Evolutionary conservation across 2,113 vertebrate species (phyloP).

Genomic region (Pungitius pungitius): DNA sequence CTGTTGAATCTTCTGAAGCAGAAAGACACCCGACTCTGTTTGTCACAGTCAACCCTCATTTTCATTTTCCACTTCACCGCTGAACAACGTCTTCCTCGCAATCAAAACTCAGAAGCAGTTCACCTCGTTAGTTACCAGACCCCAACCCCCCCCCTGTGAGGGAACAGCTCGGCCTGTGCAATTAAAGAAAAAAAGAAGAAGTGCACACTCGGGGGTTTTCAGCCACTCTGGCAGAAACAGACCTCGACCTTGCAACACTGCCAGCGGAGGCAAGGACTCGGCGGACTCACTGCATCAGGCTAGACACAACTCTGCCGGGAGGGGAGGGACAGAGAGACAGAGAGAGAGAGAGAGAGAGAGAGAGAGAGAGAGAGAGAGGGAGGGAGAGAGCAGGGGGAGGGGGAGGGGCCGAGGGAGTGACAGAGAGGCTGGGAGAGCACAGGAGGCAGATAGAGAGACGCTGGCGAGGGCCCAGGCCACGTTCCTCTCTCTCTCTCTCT

Average conservation of each 20-base stretch:
- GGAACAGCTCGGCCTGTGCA: conserved; percentile 1
- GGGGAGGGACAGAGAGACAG: conserved; percentile 36
- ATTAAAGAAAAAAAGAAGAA: conserved; percentile 17
- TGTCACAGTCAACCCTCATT: conserved; percentile 2
- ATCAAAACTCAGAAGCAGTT: conserved; percentile 29
- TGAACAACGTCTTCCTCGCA: conserved; percentile 13
- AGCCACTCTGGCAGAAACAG: conserved; percentile 33
- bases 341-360: conserved; percentile 44
- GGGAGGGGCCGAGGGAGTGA: conserved; percentile 28
- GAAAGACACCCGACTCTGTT: conserved; percentile 2
- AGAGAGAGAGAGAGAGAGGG: conserved; percentile 26
- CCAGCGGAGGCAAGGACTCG: conserved; percentile 39
- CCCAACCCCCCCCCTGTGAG: background rate
- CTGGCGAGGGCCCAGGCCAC: conserved; percentile 62
- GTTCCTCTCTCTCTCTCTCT: conserved; percentile 61
- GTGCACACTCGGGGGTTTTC: background rate
- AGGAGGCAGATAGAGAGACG: conserved; percentile 42
- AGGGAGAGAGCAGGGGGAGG: conserved; percentile 44
- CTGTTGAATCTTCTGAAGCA: background rate
- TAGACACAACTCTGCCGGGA: conserved; percentile 45
- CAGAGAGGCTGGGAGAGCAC: conserved; percentile 37
- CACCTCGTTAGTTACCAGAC: conserved; percentile 35
- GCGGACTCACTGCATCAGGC: conserved; percentile 40
- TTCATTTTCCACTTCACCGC: conserved; percentile 23
- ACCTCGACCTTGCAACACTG: conserved; percentile 80